Evolutionary conservation across 2,888 invertebrate genomes (phyloP).

Genomic region (Shargacucullia verbasci): DNA sequence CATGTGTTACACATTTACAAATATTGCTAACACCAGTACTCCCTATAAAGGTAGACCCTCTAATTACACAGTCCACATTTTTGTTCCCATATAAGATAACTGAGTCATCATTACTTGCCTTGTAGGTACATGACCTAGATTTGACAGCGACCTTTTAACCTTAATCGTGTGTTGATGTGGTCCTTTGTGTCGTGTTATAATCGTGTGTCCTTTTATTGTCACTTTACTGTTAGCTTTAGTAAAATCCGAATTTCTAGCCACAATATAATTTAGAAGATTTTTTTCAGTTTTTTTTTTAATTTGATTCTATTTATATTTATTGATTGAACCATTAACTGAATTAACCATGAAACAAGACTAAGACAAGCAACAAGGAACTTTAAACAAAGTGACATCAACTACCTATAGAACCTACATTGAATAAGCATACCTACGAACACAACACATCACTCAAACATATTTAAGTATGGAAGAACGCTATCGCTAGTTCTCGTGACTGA

Average conservation of each 20-base stretch:
- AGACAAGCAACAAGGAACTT: too few species aligned
- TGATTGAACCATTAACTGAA: too few species aligned
- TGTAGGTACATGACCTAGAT: slow-evolving; percentile 25
- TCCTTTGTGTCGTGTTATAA: slow-evolving; percentile 2
- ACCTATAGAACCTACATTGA: too few species aligned
- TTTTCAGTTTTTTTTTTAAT: too few species aligned
- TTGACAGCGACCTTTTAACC: slow-evolving; percentile 4
- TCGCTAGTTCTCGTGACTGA: too few species aligned
- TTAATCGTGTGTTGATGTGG: slow-evolving; percentile 4
- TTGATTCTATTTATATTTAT: too few species aligned
- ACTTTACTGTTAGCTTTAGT: background rate
- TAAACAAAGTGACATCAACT: too few species aligned
- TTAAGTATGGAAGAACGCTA: too few species aligned
- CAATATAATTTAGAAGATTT: background rate
- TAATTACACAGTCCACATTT: slow-evolving; percentile 22
- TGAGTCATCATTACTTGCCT: slow-evolving; percentile 18
- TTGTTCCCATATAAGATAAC: slow-evolving; percentile 18
- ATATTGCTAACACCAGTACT: slow-evolving; percentile 15
- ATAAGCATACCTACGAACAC: too few species aligned
- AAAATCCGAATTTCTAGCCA: background rate
- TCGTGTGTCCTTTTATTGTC: too few species aligned
- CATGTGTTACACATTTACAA: slow-evolving; percentile 13
- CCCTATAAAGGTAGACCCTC: slow-evolving; percentile 35
- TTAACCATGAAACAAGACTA: too few species aligned
- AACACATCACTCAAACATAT: too few species aligned